Conservation (phyloP, 2,888 invertebrate genomes). For the Kuschelorhynchus macadamiae region DNA sequence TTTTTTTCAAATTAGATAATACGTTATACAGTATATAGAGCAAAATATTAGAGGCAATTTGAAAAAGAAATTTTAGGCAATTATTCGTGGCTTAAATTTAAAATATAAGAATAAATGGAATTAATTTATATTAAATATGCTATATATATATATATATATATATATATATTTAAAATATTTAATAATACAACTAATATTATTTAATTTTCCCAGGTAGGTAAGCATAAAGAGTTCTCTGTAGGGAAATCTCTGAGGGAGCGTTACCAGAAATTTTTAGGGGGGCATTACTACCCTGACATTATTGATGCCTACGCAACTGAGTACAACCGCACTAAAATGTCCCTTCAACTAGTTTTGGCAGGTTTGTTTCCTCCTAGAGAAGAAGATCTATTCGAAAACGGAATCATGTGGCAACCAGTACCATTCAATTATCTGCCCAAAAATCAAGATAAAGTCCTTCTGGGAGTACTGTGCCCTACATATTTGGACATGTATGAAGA, state of each 20-base stretch:
- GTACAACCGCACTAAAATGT: conserved; percentile 81
- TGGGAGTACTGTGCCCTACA: conserved; percentile 53
- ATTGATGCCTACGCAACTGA: conserved; percentile 78
- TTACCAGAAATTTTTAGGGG: conserved; percentile 75
- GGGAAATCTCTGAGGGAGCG: conserved; percentile 75
- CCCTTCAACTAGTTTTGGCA: conserved; percentile 77
- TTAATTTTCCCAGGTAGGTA: conserved; percentile 61
- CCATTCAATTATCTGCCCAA: conserved; percentile 76
- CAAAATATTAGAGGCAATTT: too few relatives aligned
- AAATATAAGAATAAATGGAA: too few relatives aligned
- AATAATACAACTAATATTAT: too few relatives aligned
- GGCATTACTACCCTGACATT: conserved; percentile 71
- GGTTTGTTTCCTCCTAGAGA: conserved; percentile 77
- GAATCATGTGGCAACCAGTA: conserved; percentile 81
- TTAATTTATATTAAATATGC: too few relatives aligned
- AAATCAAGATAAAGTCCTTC: conserved; percentile 27
- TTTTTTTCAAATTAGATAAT: too few relatives aligned
- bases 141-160: too few relatives aligned
- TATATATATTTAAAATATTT: too few relatives aligned
- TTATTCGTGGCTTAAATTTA: too few relatives aligned
- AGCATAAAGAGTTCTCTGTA: conserved; percentile 69
- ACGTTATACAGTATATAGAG: too few relatives aligned
- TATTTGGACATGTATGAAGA: conserved; percentile 54
- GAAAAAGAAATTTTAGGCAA: too few relatives aligned
- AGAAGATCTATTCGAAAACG: conserved; percentile 72